Conservation (phyloP, 2,888 invertebrate species). For the Cylloceria caligata region DNA sequence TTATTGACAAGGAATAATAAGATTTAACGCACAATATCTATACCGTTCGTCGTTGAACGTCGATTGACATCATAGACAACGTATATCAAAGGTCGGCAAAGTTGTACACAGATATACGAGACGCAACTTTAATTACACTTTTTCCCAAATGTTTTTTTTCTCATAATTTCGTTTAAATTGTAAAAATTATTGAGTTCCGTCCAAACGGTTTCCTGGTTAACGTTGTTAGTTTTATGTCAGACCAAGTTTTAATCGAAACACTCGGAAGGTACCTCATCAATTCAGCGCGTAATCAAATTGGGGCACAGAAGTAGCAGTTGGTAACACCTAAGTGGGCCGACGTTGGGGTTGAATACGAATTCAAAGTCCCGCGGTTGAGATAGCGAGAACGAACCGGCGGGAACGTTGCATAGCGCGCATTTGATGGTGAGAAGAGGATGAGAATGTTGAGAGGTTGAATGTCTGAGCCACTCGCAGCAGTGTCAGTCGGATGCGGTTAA, state of each 20-base stretch:
- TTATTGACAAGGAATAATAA: background rate
- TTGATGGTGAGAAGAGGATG: background rate
- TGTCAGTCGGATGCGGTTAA: slow-evolving; percentile 60
- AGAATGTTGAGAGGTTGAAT: slow-evolving; percentile 38
- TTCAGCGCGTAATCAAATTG: slow-evolving; percentile 17
- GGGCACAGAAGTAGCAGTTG: background rate
- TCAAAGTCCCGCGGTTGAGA: slow-evolving; percentile 7
- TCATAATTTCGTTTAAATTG: too few species aligned
- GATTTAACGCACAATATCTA: background rate
- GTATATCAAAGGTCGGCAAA: background rate
- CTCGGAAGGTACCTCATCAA: slow-evolving; percentile 3
- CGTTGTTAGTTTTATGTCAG: background rate
- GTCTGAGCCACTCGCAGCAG: slow-evolving; percentile 52
- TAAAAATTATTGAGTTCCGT: background rate
- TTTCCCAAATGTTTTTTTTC: too few species aligned
- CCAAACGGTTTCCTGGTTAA: background rate
- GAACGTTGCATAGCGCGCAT: background rate
- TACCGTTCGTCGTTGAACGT: background rate
- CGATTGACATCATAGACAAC: background rate
- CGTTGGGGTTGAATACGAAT: slow-evolving; percentile 12
- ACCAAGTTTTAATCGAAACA: slow-evolving; percentile 8
- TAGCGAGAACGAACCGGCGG: slow-evolving; percentile 11
- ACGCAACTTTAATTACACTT: background rate
- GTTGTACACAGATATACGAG: background rate
- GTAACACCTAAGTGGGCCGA: background rate